Percentiles rank a stretch among this genome's conserved stretches.
These are phyloP conservation scores for Endotricha flammealis DNA, from an alignment of 2,888 invertebrate genomes.

Conservation along the genomic window DNA sequence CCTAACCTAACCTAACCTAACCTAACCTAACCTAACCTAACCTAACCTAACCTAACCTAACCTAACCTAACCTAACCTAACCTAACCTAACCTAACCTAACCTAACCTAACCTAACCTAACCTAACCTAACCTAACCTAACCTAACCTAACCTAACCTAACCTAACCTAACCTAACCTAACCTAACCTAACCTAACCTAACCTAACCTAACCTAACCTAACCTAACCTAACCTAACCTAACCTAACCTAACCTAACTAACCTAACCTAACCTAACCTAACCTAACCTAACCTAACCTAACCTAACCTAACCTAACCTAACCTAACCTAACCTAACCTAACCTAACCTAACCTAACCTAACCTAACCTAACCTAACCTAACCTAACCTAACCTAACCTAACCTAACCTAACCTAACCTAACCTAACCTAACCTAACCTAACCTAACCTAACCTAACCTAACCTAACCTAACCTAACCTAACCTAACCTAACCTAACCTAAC, in stretches of 20 bases:
- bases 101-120: too few species aligned
- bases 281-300: neutral
- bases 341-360: constrained; percentile 14
- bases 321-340: constrained; percentile 13
- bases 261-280: neutral
- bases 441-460: constrained; percentile 21
- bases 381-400: constrained; percentile 5
- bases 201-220: constrained; percentile 14
- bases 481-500: constrained; percentile 24
- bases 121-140: too few species aligned
- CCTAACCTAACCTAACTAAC: neutral
- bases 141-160: too few species aligned
- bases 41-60: too few species aligned
- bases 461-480: constrained; percentile 13
- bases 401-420: constrained; percentile 3
- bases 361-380: constrained; percentile 15
- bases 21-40: too few species aligned
- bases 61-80: too few species aligned
- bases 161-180: too few species aligned
- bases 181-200: too few species aligned
- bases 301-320: neutral
- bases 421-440: constrained; percentile 12
- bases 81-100: too few species aligned
- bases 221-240: constrained; percentile 5
- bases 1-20: too few species aligned